Base-by-base conservation (phyloP, 2,888 invertebrate species). In the Operophtera brumata region DNA sequence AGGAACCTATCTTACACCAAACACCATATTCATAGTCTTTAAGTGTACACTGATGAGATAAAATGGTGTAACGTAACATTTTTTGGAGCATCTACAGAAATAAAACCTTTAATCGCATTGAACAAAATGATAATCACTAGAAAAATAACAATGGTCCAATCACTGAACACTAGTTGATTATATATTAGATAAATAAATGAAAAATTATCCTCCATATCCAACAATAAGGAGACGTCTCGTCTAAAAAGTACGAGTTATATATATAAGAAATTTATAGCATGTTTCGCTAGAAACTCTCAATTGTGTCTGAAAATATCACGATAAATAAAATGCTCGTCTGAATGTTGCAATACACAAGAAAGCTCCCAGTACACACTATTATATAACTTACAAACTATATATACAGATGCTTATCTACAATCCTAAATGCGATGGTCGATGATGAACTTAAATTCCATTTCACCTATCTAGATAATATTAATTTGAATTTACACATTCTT, bases 1-100 rank as follows among this genome's bases (percentile, higher is more conserved):
- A 90, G 89, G 89, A 80, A 84, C 84, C 84, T 84, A 85, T 82
- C 75, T 83, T 85, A 89, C 83, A 89, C 87, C 89, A 80, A 87
- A 90, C 86, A 89, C 89, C 89, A 48, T 52, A 57, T 37, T 48
- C 45, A 57, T 57, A 57, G 52, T 49, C 48, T 52, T 50, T 48
- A 46, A 45, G 45, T 45, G 52, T 48, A 40, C 42, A 52, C 47
- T 35, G 35, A 45, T n/a, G 43, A 55, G 47, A 42, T 35, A 32
- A 61, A 48, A 26, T 12, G 13, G 9, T 14, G 37, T 39, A 14
- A 47, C 43, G 39, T 47, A 48, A 26, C 37, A 43, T 39, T 53
- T 10, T 28, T n/a, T 32, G 2, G 10, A 11, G 12, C 34, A 11
- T 20, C 6, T 25, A 11, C 12, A 12, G 12, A 11, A 41, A 11